Conservation (phyloP, 2,113 vertebrate species). For the Forbesichthys papilliferus region DNA sequence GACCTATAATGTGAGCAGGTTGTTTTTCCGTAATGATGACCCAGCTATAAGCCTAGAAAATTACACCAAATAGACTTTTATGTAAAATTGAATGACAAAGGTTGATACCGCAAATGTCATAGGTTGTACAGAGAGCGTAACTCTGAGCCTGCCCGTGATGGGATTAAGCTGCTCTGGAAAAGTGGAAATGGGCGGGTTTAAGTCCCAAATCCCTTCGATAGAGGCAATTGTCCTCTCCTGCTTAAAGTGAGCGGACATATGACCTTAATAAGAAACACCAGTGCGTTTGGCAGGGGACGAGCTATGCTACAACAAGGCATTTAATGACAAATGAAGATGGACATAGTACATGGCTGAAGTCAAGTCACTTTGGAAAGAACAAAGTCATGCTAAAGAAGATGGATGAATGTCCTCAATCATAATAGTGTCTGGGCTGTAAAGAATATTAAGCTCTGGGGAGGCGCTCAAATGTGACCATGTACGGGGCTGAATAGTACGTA, state of each 20-base stretch:
- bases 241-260: slow-evolving; percentile 32
- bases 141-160: slow-evolving; percentile 21
- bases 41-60: slow-evolving; percentile 32
- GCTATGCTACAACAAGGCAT: slow-evolving; percentile 41
- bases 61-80: slow-evolving; percentile 49
- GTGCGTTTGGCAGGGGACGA: slow-evolving; percentile 35
- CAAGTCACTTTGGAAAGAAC: slow-evolving; percentile 46
- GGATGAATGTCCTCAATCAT: slow-evolving; percentile 44
- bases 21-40: slow-evolving; percentile 20
- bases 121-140: slow-evolving; percentile 27
- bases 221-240: slow-evolving; percentile 34
- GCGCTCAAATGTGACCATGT: slow-evolving; percentile 24
- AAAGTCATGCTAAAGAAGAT: slow-evolving; percentile 43
- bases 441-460: slow-evolving; percentile 18
- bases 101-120: slow-evolving; percentile 35
- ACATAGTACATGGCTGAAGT: slow-evolving; percentile 48
- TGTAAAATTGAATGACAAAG: slow-evolving; percentile 12
- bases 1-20: slow-evolving; percentile 35
- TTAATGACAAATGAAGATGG: slow-evolving; percentile 54
- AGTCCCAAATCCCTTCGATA: slow-evolving; percentile 40
- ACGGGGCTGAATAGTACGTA: slow-evolving; percentile 7
- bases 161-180: slow-evolving; percentile 28
- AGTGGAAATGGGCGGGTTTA: slow-evolving; percentile 18
- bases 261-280: slow-evolving; percentile 54
- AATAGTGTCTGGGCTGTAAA: slow-evolving; percentile 22